A percentile compares a stretch with the other conserved stretches of the same genome.
phyloP scores from a whole-genome alignment of 2,888 invertebrate species.

The Acanthococcus lagerstroemiae region DNA sequence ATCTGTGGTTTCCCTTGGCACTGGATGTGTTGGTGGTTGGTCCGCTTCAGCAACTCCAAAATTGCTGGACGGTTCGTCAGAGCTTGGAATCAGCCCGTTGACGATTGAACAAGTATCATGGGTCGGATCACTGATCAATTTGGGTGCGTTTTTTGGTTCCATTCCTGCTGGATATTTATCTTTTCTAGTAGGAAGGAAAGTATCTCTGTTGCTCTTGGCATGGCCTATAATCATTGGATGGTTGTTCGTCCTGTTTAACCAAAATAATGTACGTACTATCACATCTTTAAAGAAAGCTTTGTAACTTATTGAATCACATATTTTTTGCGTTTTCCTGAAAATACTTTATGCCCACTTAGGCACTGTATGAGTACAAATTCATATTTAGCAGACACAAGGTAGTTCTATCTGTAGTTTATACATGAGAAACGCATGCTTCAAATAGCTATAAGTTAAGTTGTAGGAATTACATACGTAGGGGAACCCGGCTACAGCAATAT shows the following conservation, averaged over 20 bases:
- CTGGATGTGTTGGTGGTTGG: conserved; percentile 47
- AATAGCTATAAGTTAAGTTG: no score
- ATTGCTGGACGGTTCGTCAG: conserved; percentile 41
- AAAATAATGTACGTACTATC: conserved; percentile 35
- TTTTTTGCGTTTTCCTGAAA: no score
- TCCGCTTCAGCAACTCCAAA: conserved; percentile 43
- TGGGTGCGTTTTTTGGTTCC: conserved; percentile 63
- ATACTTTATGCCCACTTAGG: no score
- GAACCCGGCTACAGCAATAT: no score
- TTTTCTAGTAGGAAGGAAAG: conserved; percentile 60
- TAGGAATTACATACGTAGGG: no score
- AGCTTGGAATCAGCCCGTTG: conserved; percentile 44
- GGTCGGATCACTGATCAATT: conserved; percentile 60
- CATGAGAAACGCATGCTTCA: no score
- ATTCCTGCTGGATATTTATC: conserved; percentile 58
- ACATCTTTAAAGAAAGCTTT: not conserved
- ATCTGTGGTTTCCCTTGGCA: conserved; percentile 43
- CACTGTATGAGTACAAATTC: no score
- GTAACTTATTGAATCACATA: not conserved
- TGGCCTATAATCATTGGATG: conserved; percentile 59
- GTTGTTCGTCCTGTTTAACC: conserved; percentile 59
- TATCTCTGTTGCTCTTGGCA: conserved; percentile 54
- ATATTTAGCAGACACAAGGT: no score
- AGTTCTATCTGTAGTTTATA: no score
- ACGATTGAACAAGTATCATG: conserved; percentile 54